Conservation (phyloP, 2,113 vertebrate genomes). For the Marmota monax region DNA sequence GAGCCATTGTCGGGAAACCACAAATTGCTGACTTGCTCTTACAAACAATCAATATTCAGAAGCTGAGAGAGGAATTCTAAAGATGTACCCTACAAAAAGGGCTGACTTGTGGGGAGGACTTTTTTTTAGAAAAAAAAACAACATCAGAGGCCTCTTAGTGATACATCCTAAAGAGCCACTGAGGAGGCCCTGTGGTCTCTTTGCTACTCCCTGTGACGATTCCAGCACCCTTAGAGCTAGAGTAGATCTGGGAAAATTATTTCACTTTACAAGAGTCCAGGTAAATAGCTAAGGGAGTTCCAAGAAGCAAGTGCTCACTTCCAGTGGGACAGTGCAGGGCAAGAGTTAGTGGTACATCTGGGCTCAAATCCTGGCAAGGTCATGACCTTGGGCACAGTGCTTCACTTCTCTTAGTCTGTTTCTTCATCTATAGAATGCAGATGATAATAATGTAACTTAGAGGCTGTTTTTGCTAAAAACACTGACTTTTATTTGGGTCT, state of each 20-base stretch:
- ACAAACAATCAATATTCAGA: slow-evolving; percentile 67
- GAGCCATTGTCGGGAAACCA: slow-evolving; percentile 74
- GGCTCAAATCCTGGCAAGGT: background rate
- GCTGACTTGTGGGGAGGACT: background rate
- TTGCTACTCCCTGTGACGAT: background rate
- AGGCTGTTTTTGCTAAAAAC: background rate
- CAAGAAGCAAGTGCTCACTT: background rate
- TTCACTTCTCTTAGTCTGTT: background rate
- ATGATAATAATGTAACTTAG: background rate
- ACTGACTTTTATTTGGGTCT: background rate
- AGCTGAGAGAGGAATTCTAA: slow-evolving; percentile 75
- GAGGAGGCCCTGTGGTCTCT: background rate
- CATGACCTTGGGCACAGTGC: background rate
- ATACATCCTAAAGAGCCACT: background rate
- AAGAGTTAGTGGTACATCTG: background rate
- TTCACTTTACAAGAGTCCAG: background rate
- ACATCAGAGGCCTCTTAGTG: background rate
- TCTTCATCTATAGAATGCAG: background rate
- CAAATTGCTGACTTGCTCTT: slow-evolving; percentile 78
- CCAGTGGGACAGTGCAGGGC: no score
- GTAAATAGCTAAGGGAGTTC: background rate
- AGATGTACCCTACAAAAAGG: slow-evolving; percentile 29
- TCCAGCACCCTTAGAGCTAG: background rate
- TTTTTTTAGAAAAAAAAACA: slow-evolving; percentile 40
- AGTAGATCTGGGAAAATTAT: background rate